Base-by-base conservation (phyloP, 2,113 vertebrate species). In the Otocyon megalotis region DNA sequence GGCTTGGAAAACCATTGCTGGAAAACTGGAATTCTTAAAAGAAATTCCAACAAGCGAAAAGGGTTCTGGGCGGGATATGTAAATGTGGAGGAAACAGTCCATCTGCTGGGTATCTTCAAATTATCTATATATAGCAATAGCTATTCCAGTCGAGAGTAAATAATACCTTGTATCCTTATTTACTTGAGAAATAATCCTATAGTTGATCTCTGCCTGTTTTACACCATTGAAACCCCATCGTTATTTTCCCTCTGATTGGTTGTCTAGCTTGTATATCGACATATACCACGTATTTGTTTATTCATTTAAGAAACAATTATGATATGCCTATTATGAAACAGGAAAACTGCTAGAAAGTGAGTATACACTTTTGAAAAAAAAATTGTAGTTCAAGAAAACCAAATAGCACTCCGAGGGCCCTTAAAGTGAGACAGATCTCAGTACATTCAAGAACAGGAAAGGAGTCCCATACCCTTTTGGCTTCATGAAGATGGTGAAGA, bases 1-100 rank as follows among this genome's bases (percentile, higher is more conserved):
- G 84, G 79, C 71, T 92, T 96, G 74, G 92, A 93, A 95, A 97
- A 82, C 74, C 93, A 83, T 89, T 90, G 84, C 96, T 97, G 83
- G 92, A 93, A 97, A 97, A 85, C 79, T 77, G 93, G 84, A 94
- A 95, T 97, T 94, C 87, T 97, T 94, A 76, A 97, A 93, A 97
- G 94, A 97, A 98, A 95, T 97, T 96, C 76, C 93, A 96, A 16
- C 22, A 63, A 79, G 37, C 56, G 81, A 60, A 96, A 85, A 93
- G 71, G 50, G 14, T 86, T 84, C 85, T 62, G 58, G 71, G 43
- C 24, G 82, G 35, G 92, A 67, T 92, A 90, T 43, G 28, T 93
- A 90, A 96, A 97, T 74, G 93, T 28, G 48, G 32, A 84, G 56
- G 84, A 82, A 97, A 81, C 1, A 74, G 30, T 54, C 54, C 90